Conservation (phyloP, 2,113 vertebrate genomes). For the Mormyrus iriodes region DNA sequence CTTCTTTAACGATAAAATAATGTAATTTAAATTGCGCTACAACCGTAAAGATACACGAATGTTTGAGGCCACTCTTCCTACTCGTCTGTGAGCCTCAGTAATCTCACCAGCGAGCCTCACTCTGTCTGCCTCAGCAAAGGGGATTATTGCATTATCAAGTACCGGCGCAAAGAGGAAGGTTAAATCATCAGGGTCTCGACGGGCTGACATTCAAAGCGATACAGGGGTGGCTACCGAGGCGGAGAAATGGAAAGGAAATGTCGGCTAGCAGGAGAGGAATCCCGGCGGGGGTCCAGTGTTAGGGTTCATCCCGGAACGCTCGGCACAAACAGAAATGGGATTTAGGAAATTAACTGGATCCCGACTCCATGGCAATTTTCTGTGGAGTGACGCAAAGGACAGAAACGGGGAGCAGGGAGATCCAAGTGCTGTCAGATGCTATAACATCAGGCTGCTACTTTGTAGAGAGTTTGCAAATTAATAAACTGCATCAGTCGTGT, state of each 20-base stretch:
- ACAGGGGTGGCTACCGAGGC: not conserved
- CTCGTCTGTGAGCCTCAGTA: not conserved
- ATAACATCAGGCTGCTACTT: not conserved
- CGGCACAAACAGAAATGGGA: conserved; percentile 5
- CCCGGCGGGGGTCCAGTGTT: not conserved
- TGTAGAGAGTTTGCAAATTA: not conserved
- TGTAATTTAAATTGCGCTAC: not conserved
- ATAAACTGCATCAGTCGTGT: no score
- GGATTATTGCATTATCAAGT: conserved; percentile 3
- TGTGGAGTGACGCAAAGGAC: conserved; percentile 5
- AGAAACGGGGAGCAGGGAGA: not conserved
- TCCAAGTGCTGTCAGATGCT: not conserved
- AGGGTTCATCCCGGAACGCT: not conserved
- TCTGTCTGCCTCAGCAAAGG: not conserved
- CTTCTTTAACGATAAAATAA: not conserved
- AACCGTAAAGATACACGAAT: not conserved
- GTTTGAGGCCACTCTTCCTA: not conserved
- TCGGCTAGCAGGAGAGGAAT: not conserved
- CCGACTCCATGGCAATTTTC: not conserved
- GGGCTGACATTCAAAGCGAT: not conserved
- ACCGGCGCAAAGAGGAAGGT: not conserved
- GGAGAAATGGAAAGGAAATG: conserved; percentile 5
- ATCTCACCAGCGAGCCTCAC: not conserved
- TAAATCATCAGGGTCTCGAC: conserved; percentile 8
- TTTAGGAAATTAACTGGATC: not conserved